Base-by-base conservation (phyloP, 2,888 invertebrate genomes). In the Globia sparganii region DNA sequence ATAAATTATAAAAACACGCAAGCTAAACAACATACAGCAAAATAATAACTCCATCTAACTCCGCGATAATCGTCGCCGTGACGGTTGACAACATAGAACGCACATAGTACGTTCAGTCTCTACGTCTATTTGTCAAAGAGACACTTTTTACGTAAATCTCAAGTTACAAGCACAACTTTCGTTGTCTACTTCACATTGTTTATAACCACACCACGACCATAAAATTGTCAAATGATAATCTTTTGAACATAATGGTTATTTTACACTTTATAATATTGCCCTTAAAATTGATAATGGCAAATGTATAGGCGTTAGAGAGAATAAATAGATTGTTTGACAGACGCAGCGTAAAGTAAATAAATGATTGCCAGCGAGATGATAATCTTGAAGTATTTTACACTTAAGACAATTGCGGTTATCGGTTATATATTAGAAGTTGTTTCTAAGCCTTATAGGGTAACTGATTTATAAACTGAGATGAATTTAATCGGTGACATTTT, bases 191-290 rank as follows among this genome's bases (percentile, higher is more conserved):
- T 65, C 81, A 83, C 75, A 83, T 85, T 85, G 83, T 87, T 81
- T 84, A 85, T 84, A 78, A 31, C 69, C 78, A 72, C 77, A 80
- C 66, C 40, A 58, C 69, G 71, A 65, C 78, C 86, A 89, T 91
- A 90, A 91, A 91, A 90, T 91, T 87, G 89, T 91, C 91, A 88
- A 85, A 82, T 86, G 89, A 91, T 88, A 90, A 89, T 89, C 86
- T 87, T 87, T 81, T 72, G 86, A 83, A 77, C 81, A 83, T 86
- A 88, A 90, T 90, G 83, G 87, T 84, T 86, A 90, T 80, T 88
- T 89, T 86, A 87, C 87, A 86, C 90, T 87, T 86, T 87, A 88
- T 88, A 90, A 87, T 90, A 87, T 86, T 88, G 83, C 65, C 75
- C 76, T 83, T 88, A 81, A 88, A 87, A 87, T 88, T 86, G 84